These are phyloP conservation scores for Amphipoea lucens DNA, from an alignment of 2,888 invertebrate genomes.

Conservation along the genomic window DNA sequence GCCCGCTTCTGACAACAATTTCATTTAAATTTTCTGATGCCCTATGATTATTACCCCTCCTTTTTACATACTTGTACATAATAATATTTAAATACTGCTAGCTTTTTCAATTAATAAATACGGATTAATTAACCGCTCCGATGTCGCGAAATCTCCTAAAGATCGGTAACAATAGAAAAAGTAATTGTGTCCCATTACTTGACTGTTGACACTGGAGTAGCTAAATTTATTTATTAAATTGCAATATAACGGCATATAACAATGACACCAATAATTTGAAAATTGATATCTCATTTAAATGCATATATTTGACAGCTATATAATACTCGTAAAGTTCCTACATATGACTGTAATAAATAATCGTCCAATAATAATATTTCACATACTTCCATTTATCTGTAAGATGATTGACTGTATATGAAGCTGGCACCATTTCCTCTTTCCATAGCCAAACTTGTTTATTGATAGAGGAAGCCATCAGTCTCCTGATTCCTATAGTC, in stretches of 20 bases:
- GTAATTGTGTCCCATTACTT: too few relatives aligned
- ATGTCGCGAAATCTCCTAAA: too few relatives aligned
- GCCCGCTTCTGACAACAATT: too few relatives aligned
- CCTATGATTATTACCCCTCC: too few relatives aligned
- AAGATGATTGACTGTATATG: slow-evolving; percentile 10
- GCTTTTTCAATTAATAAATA: too few relatives aligned
- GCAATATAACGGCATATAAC: background rate
- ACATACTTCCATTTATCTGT: slow-evolving; percentile 8
- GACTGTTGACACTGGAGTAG: too few relatives aligned
- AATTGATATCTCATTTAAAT: background rate
- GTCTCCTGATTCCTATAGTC: background rate
- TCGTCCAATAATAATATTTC: background rate
- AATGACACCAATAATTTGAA: background rate
- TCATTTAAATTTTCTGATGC: background rate
- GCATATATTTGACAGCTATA: background rate
- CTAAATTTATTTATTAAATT: too few relatives aligned
- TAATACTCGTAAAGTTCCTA: slow-evolving; percentile 10
- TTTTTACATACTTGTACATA: too few relatives aligned
- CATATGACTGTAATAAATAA: background rate
- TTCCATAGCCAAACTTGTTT: slow-evolving; percentile 7
- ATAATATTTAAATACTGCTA: too few relatives aligned
- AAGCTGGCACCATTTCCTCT: background rate
- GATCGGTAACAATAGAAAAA: too few relatives aligned
- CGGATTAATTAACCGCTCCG: too few relatives aligned
- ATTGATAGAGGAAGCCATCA: slow-evolving; percentile 11